Evolutionary conservation across 2,797 vertebrate species (phyloP).

Genomic region (Loris lydekkerianus): DNA sequence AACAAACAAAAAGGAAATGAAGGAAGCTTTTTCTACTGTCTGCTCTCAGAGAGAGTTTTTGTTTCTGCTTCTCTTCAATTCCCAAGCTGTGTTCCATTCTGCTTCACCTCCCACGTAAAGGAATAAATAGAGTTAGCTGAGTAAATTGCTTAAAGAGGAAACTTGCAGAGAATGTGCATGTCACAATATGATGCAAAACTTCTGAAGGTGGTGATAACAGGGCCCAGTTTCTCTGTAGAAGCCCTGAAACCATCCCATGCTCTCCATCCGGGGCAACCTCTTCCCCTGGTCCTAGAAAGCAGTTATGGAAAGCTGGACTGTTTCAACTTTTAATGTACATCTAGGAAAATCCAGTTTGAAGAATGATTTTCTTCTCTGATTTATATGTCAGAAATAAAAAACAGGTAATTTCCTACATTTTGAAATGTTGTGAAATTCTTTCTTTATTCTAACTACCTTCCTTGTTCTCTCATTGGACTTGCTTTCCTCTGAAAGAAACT

Average conservation of each 20-base stretch:
- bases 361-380: constrained; percentile 28
- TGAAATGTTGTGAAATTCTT: not conserved
- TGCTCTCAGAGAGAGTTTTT: not conserved
- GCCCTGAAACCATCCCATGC: not conserved
- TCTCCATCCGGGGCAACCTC: not conserved
- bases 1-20: not conserved
- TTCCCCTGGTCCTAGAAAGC: not conserved
- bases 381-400: constrained; percentile 35
- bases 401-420: not conserved
- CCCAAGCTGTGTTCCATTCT: not conserved
- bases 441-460: constrained; percentile 35
- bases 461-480: constrained; percentile 27
- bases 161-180: not conserved
- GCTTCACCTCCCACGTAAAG: not conserved
- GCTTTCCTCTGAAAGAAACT: constrained; percentile 44
- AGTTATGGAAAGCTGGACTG: not conserved
- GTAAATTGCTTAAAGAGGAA: not conserved
- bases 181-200: not conserved
- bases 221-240: not conserved
- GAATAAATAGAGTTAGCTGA: not conserved
- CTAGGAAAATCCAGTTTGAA: not conserved
- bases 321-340: not conserved
- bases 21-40: not conserved
- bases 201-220: not conserved
- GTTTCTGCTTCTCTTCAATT: not conserved